Conservation (phyloP, 2,113 vertebrate genomes). For the Baryphthengus martii region DNA sequence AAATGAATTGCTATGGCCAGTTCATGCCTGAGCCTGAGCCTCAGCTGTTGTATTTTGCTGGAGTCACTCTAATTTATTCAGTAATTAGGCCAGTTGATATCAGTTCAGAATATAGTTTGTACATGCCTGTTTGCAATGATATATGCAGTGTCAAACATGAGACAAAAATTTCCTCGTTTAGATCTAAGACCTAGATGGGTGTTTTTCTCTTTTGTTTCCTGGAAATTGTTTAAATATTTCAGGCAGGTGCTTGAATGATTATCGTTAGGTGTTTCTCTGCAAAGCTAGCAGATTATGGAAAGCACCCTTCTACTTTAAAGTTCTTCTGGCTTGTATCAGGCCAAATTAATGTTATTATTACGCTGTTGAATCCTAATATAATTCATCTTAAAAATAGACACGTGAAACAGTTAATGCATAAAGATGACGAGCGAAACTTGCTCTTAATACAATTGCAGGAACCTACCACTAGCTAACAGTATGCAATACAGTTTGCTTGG, state of each 20-base stretch:
- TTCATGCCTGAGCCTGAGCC: neutral
- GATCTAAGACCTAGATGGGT: neutral
- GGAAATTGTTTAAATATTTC: slow-evolving; percentile 15
- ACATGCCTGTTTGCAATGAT: neutral
- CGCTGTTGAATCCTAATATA: slow-evolving; percentile 54
- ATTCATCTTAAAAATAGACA: slow-evolving; percentile 29
- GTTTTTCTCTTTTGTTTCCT: neutral
- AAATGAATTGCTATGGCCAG: neutral
- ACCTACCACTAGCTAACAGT: neutral
- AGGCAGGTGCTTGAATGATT: slow-evolving; percentile 14
- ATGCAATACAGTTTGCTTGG: neutral
- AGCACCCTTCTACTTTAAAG: slow-evolving; percentile 57
- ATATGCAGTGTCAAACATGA: neutral
- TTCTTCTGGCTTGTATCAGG: slow-evolving; percentile 52
- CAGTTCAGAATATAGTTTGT: neutral
- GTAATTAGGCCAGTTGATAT: neutral
- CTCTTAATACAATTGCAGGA: neutral
- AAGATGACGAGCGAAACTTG: neutral
- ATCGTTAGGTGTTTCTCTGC: slow-evolving; percentile 49
- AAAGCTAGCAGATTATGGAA: slow-evolving; percentile 23
- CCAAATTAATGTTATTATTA: slow-evolving; percentile 67
- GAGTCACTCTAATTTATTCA: neutral
- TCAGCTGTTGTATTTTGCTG: neutral
- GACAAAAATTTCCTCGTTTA: neutral
- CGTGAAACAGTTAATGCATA: neutral